These are phyloP conservation scores for Hylaeus volcanicus DNA, from an alignment of 1,140 invertebrate genomes.

Conservation along the genomic window DNA sequence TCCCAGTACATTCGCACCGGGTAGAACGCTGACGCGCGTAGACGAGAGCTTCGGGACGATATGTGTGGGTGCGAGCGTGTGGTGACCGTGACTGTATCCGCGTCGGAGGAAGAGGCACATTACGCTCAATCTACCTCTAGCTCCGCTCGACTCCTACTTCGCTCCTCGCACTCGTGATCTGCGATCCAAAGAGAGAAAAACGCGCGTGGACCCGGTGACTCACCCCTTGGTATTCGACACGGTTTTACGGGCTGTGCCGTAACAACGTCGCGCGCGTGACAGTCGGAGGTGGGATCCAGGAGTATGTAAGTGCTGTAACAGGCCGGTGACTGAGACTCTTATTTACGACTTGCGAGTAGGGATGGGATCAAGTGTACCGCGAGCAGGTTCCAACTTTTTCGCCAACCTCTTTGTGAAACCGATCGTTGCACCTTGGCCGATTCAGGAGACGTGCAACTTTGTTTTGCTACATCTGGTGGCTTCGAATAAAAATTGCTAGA, in stretches of 20 bases:
- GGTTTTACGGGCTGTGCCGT: constrained; percentile 1
- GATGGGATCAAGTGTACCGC: too few species aligned
- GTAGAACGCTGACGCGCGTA: not conserved
- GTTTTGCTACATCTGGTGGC: too few species aligned
- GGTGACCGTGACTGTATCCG: constrained; percentile 77
- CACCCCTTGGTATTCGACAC: constrained; percentile 33
- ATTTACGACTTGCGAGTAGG: too few species aligned
- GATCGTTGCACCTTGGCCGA: too few species aligned
- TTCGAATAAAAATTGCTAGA: too few species aligned
- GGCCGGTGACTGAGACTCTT: too few species aligned
- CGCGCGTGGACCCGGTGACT: constrained; percentile 29
- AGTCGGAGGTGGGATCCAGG: too few species aligned
- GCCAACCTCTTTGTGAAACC: too few species aligned
- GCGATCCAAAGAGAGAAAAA: constrained; percentile 26
- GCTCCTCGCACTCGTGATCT: constrained; percentile 48
- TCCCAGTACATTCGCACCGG: not conserved
- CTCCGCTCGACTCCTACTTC: constrained; percentile 61
- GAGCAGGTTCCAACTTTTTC: too few species aligned
- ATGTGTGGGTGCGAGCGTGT: constrained; percentile 28
- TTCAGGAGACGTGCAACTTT: too few species aligned
- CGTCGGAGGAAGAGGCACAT: constrained; percentile 78
- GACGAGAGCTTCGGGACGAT: not conserved
- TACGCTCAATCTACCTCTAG: constrained; percentile 76
- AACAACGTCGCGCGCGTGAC: not conserved
- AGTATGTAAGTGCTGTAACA: too few species aligned